phyloP scores from a whole-genome alignment of 2,113 vertebrate species.

The Amazona vittata region DNA sequence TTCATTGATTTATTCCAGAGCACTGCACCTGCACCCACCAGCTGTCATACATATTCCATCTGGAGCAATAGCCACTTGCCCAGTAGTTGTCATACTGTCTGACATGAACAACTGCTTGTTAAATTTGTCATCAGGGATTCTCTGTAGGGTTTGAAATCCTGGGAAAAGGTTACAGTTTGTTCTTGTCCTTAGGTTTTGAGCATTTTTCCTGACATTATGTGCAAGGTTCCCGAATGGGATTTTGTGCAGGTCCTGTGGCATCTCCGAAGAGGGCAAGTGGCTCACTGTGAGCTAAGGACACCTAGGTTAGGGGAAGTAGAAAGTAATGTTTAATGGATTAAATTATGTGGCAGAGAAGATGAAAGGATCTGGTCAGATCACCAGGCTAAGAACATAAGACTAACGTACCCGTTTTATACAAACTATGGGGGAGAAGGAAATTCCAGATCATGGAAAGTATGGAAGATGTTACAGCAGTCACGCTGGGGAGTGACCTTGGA shows the following conservation, averaged over 20 bases:
- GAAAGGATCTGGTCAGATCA: neutral
- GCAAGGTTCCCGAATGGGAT: neutral
- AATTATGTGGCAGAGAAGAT: neutral
- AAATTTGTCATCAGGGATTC: neutral
- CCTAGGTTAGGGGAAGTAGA: neutral
- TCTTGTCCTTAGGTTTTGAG: neutral
- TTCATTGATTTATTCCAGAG: neutral
- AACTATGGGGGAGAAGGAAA: neutral
- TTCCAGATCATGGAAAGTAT: neutral
- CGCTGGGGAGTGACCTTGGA: neutral
- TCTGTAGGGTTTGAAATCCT: neutral
- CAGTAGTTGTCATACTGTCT: neutral
- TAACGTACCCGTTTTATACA: neutral
- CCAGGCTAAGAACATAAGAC: neutral
- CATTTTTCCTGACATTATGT: neutral
- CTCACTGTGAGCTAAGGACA: neutral
- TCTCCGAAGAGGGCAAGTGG: neutral
- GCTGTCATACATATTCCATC: neutral
- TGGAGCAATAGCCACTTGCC: constrained; percentile 26
- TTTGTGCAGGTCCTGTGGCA: neutral
- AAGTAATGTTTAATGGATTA: neutral
- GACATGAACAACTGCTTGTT: constrained; percentile 27
- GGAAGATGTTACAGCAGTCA: neutral
- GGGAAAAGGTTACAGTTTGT: constrained; percentile 3
- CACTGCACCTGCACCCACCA: neutral